phyloP scores from a whole-genome alignment of 2,888 invertebrate genomes.

The Acronicta aceris region DNA sequence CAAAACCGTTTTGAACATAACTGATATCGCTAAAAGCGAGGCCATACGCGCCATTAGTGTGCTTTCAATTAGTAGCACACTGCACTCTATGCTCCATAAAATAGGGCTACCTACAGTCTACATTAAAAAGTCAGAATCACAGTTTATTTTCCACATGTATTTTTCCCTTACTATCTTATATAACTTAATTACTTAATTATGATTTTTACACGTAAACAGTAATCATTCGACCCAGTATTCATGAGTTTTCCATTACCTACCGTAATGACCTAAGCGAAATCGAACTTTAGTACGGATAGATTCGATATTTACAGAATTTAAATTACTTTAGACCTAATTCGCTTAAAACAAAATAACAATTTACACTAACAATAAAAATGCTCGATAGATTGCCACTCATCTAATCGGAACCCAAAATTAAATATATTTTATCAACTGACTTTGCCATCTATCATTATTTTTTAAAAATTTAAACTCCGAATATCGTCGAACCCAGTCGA shows the following conservation, averaged over 20 bases:
- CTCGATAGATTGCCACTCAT: conserved; percentile 86
- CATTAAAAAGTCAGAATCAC: conserved; percentile 89
- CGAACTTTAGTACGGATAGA: conserved; percentile 84
- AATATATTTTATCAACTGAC: conserved; percentile 85
- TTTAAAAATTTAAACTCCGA: conserved; percentile 88
- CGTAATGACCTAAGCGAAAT: conserved; percentile 84
- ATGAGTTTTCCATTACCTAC: conserved; percentile 84
- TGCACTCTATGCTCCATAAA: conserved; percentile 77
- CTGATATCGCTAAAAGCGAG: conserved; percentile 58
- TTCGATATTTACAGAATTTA: conserved; percentile 86
- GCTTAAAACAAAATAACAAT: conserved; percentile 89
- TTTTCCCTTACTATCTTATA: conserved; percentile 76
- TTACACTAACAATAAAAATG: conserved; percentile 89
- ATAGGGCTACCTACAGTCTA: conserved; percentile 83
- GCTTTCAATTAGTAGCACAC: conserved; percentile 57
- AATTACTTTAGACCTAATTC: conserved; percentile 85
- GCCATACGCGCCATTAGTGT: conserved; percentile 56
- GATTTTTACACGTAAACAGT: conserved; percentile 79
- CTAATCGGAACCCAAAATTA: conserved; percentile 85
- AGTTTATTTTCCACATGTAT: conserved; percentile 89
- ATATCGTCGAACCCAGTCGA: conserved; percentile 86
- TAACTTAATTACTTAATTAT: conserved; percentile 73
- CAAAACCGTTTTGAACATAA: conserved; percentile 43
- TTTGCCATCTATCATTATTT: conserved; percentile 79
- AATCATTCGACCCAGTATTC: conserved; percentile 84